Percentiles rank a stretch among this genome's conserved stretches.
These are phyloP conservation scores for Ceriagrion tenellum DNA, from an alignment of 2,888 invertebrate species.

Conservation along the genomic window DNA sequence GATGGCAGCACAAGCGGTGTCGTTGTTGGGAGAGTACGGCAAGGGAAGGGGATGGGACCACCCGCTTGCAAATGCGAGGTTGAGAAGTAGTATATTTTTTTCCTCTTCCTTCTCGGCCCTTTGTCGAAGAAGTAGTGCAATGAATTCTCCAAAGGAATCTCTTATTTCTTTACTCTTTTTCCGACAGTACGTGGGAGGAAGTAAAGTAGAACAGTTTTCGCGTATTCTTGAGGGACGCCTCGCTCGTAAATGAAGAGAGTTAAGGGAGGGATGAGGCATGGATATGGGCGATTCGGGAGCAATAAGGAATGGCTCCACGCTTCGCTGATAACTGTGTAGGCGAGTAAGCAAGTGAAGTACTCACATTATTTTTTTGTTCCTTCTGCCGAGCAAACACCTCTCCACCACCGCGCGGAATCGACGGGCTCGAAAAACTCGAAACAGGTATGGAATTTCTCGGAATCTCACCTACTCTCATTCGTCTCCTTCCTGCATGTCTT, in stretches of 20 bases:
- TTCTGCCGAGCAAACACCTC: background rate
- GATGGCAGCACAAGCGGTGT: background rate
- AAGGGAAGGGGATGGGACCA: background rate
- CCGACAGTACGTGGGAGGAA: background rate
- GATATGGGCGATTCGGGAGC: background rate
- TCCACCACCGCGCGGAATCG: background rate
- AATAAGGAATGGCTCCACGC: background rate
- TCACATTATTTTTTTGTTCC: background rate
- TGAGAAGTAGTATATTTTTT: background rate
- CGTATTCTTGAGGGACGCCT: background rate
- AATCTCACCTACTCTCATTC: background rate
- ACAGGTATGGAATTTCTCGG: background rate
- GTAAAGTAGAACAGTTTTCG: background rate
- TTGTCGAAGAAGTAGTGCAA: background rate
- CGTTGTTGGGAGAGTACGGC: background rate
- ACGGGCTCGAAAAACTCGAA: background rate
- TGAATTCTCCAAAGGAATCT: slow-evolving; percentile 3
- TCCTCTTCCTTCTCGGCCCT: background rate
- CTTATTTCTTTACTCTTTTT: background rate
- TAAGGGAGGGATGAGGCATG: background rate
- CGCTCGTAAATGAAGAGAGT: background rate
- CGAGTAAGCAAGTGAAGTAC: background rate
- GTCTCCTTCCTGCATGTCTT: background rate
- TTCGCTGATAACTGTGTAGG: background rate
- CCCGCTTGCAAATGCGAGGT: background rate